These are phyloP conservation scores for Auanema freiburgensis DNA, from an alignment of 2,888 invertebrate species.

Conservation along the genomic window DNA sequence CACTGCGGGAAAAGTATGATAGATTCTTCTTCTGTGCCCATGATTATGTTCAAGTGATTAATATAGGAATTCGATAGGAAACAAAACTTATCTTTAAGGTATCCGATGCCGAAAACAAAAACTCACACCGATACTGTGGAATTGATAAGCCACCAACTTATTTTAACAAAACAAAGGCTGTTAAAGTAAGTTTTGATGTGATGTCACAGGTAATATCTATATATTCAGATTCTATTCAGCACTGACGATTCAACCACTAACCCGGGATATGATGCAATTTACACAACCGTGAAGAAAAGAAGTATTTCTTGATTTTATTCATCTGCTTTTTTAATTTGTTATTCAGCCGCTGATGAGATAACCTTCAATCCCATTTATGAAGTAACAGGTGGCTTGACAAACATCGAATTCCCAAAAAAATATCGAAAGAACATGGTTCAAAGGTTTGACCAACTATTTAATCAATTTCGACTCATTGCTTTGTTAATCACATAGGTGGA, in stretches of 20 bases:
- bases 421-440: slow-evolving; percentile 31
- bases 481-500: too few species aligned
- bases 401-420: slow-evolving; percentile 47
- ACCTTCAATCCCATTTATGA: slow-evolving; percentile 9
- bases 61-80: too few species aligned
- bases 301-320: too few species aligned
- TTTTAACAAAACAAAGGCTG: neutral
- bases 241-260: slow-evolving; percentile 37
- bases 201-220: neutral
- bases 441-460: slow-evolving; percentile 22
- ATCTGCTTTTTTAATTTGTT: too few species aligned
- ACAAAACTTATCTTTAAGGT: neutral
- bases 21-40: too few species aligned
- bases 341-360: slow-evolving; percentile 5
- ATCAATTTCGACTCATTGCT: too few species aligned
- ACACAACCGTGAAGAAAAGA: slow-evolving; percentile 21
- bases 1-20: too few species aligned
- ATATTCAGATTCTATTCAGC: slow-evolving; percentile 18
- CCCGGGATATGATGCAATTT: slow-evolving; percentile 47
- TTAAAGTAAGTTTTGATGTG: neutral
- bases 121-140: slow-evolving; percentile 2
- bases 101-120: neutral
- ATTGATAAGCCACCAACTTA: neutral
- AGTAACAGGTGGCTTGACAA: slow-evolving; percentile 44
- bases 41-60: too few species aligned